Percentiles rank a stretch among this genome's conserved stretches.
These are phyloP conservation scores for Meles meles DNA, from an alignment of 2,113 vertebrate species.

Conservation along the genomic window DNA sequence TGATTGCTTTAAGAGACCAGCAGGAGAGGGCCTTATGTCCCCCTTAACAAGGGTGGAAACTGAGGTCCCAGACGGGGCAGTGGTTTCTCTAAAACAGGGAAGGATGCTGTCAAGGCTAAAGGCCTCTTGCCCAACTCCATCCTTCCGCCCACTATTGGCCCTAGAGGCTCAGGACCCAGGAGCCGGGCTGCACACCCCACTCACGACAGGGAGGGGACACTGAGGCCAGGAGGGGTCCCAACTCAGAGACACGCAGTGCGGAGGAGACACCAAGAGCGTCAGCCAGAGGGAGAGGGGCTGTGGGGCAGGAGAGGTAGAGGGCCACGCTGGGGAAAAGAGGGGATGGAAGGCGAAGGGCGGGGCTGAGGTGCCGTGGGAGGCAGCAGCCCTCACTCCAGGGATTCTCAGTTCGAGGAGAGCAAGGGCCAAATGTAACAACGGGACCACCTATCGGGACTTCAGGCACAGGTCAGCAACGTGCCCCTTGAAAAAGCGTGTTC, in stretches of 20 bases:
- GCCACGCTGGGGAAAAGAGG: neutral
- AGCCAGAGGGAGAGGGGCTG: neutral
- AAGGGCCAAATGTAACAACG: too few species aligned
- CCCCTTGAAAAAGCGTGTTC: neutral
- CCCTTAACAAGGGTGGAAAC: neutral
- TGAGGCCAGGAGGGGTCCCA: neutral
- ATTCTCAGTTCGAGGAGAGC: neutral
- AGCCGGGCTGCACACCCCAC: neutral
- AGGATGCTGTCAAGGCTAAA: neutral
- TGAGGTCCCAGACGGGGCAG: neutral
- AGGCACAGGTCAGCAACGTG: fast-evolving
- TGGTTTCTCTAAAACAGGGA: neutral
- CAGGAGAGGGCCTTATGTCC: neutral
- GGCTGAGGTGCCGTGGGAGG: neutral
- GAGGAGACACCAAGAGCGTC: neutral
- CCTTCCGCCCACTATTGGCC: neutral
- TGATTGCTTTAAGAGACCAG: neutral
- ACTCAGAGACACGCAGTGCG: neutral
- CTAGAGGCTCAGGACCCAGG: neutral
- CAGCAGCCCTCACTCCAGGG: neutral
- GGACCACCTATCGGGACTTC: neutral
- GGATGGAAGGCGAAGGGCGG: neutral
- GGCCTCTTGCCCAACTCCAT: neutral
- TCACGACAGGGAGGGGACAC: neutral
- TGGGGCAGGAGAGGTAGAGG: neutral